A percentile compares a stretch with the other conserved stretches of the same genome.
phyloP scores from a whole-genome alignment of 2,888 invertebrate genomes.

The Hypercompe scribonia region DNA sequence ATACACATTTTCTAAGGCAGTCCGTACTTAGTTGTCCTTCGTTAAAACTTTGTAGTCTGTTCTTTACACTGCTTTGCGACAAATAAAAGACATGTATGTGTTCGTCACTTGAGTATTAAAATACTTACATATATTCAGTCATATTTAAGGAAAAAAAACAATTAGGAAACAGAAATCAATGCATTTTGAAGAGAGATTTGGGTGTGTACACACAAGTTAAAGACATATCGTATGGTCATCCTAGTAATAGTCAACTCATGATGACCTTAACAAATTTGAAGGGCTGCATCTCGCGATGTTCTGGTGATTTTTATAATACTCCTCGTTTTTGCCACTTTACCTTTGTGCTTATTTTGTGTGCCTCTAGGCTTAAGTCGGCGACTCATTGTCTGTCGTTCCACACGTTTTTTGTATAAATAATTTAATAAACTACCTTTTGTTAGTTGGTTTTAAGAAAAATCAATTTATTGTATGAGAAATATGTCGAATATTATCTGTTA shows the following conservation, averaged over 20 bases:
- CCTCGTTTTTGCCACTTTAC: constrained; percentile 65
- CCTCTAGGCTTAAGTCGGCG: constrained; percentile 68
- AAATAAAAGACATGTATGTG: not conserved
- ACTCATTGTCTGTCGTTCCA: constrained; percentile 72
- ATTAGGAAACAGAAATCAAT: not conserved
- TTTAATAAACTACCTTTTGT: constrained; percentile 61
- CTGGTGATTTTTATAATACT: constrained; percentile 56
- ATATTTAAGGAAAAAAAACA: too few species aligned
- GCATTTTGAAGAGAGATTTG: not conserved
- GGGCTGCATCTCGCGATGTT: constrained; percentile 46
- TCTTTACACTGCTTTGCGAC: not conserved
- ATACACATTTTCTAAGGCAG: not conserved
- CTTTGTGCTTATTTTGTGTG: constrained; percentile 52
- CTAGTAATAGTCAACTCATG: constrained; percentile 67
- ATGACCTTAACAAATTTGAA: constrained; percentile 76
- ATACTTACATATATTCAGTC: not conserved
- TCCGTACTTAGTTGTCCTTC: not conserved
- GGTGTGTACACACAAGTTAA: not conserved
- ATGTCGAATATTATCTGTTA: constrained; percentile 29
- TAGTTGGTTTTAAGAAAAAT: constrained; percentile 38
- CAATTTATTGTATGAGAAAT: constrained; percentile 44
- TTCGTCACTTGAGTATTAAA: not conserved
- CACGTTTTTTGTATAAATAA: constrained; percentile 52
- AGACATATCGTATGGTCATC: constrained; percentile 20
- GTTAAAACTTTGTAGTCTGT: not conserved